These are phyloP conservation scores for Haliclystus octoradiatus DNA, from an alignment of 30 jellyfish, hydroid and myxozoan species.

Conservation along the genomic window DNA sequence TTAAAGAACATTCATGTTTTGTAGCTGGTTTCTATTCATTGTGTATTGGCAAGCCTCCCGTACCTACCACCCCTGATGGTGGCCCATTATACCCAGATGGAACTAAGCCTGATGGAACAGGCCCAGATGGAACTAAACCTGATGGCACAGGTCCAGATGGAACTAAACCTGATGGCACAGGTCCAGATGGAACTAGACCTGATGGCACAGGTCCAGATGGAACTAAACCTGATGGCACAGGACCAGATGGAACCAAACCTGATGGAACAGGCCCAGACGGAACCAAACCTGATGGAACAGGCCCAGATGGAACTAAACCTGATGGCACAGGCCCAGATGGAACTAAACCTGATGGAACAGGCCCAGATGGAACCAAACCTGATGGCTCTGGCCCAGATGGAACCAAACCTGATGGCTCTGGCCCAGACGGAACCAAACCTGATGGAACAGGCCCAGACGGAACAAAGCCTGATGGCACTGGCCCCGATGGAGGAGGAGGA, in stretches of 20 bases:
- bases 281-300: conserved; percentile 18
- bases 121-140: conserved; percentile 15
- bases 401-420: background rate
- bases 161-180: background rate
- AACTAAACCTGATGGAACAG: background rate
- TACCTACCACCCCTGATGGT: conserved; percentile 33
- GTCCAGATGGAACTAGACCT: conserved; percentile 19
- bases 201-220: conserved; percentile 23
- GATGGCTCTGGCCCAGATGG: conserved; percentile 4
- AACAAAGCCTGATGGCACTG: background rate
- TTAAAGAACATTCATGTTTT: no score
- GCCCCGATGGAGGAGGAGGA: conserved; percentile 1
- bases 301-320: conserved; percentile 19
- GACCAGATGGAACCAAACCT: no score
- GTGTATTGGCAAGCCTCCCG: conserved; percentile 75
- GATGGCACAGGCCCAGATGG: no score
- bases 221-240: no score
- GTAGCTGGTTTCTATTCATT: conserved; percentile 59
- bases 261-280: conserved; percentile 25
- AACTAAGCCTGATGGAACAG: conserved; percentile 23
- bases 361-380: background rate
- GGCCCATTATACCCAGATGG: conserved; percentile 38
- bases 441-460: background rate
- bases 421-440: background rate
- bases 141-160: conserved; percentile 23